Conservation (phyloP, 2,888 invertebrate species). For the Cosmorhoe ocellata region DNA sequence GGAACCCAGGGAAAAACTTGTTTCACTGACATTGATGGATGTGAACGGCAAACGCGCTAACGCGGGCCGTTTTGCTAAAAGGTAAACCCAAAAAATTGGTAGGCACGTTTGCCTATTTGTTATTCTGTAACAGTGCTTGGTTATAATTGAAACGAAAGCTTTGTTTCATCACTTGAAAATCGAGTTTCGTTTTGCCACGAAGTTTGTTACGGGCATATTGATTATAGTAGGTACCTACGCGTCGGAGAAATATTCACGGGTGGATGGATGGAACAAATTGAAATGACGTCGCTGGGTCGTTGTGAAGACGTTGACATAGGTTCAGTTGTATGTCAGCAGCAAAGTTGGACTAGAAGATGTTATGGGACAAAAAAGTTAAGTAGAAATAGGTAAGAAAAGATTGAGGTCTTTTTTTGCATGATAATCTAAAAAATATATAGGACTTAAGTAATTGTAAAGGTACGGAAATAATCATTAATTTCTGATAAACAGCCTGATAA, state of each 20-base stretch:
- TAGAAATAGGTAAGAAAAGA: not conserved
- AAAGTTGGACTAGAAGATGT: conserved; percentile 1
- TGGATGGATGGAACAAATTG: conserved; percentile 14
- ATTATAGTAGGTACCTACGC: conserved; percentile 7
- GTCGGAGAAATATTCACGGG: conserved; percentile 14
- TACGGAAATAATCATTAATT: no score
- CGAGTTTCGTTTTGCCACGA: conserved; percentile 21
- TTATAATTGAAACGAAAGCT: conserved; percentile 39
- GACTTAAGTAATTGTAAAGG: no score
- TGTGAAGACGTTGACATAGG: conserved; percentile 19
- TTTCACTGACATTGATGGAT: conserved; percentile 75
- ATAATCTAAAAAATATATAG: no score
- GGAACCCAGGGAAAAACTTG: conserved; percentile 74
- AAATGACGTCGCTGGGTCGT: conserved; percentile 15
- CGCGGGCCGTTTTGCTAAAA: conserved; percentile 56
- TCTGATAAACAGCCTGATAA: no score
- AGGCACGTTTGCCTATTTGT: conserved; percentile 43
- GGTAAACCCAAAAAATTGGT: conserved; percentile 44
- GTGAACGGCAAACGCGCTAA: conserved; percentile 57
- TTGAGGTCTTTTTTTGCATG: no score
- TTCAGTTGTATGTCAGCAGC: conserved; percentile 5
- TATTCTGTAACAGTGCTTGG: conserved; percentile 42
- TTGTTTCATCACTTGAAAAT: conserved; percentile 34
- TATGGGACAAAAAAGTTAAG: not conserved
- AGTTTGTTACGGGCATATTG: conserved; percentile 9